Percentiles rank a stretch among this genome's conserved stretches.
These are phyloP conservation scores for Falco concolor DNA, from an alignment of 2,797 vertebrate genomes.

Conservation along the genomic window DNA sequence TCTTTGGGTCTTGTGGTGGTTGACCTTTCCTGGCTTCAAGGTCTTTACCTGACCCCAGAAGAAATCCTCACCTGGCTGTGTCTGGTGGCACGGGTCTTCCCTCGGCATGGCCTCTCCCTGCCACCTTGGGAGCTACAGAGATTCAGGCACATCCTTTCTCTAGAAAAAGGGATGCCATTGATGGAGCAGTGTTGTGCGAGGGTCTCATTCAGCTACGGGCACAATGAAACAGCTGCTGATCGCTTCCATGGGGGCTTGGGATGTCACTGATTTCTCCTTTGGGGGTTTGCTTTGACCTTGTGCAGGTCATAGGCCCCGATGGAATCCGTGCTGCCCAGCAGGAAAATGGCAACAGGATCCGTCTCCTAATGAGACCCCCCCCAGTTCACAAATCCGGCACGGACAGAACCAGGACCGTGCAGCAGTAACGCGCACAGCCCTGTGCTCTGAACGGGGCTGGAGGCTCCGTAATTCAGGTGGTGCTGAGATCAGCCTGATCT, in stretches of 20 bases:
- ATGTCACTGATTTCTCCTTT: not conserved
- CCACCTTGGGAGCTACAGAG: not conserved
- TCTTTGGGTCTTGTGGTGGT: not conserved
- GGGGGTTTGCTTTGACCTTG: not conserved
- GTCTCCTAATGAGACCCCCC: not conserved
- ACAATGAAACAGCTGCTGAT: not conserved
- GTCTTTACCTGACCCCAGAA: not conserved
- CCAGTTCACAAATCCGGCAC: not conserved
- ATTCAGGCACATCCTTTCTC: not conserved
- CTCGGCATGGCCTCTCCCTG: not conserved
- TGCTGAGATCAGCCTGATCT: not conserved
- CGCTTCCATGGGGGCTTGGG: not conserved
- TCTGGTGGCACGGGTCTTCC: not conserved
- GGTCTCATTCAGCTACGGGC: not conserved
- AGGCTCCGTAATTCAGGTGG: not conserved
- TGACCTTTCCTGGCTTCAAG: not conserved
- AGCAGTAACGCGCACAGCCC: fast-evolving
- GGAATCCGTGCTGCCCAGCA: not conserved
- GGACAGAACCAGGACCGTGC: not conserved
- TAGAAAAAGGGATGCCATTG: not conserved
- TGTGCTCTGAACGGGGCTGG: not conserved
- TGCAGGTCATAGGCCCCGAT: not conserved
- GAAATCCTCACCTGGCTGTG: not conserved
- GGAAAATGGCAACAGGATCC: not conserved
- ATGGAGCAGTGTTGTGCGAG: not conserved